Conservation (phyloP, 2,113 vertebrate genomes). For the Crotalus helleri region DNA sequence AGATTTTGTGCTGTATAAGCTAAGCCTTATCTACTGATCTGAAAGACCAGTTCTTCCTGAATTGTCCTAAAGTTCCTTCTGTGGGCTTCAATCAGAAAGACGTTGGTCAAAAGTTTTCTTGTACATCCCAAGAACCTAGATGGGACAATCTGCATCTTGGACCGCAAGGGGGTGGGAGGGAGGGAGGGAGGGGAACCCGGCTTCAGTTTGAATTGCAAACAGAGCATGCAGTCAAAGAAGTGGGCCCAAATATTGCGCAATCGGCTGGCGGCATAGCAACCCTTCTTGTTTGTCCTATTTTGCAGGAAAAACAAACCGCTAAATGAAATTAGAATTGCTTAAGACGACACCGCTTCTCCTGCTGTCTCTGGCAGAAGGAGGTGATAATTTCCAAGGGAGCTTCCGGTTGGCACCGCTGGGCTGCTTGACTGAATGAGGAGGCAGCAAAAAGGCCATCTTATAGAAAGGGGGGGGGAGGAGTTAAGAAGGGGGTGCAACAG, state of each 20-base stretch:
- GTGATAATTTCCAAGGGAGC: neutral
- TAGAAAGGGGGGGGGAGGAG: neutral
- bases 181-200: too few relatives aligned
- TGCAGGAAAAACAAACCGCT: neutral
- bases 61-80: neutral
- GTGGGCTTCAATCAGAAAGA: neutral
- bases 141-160: neutral
- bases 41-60: neutral
- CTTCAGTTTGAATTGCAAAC: neutral
- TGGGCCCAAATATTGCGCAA: neutral
- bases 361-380: neutral
- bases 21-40: neutral
- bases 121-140: neutral
- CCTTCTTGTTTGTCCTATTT: neutral
- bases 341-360: neutral
- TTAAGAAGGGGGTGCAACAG: neutral
- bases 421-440: neutral
- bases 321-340: slow-evolving; percentile 9
- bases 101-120: too few relatives aligned
- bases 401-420: neutral
- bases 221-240: neutral
- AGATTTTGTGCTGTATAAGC: neutral
- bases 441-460: neutral
- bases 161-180: neutral
- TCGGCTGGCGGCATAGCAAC: neutral